Base-by-base conservation (phyloP, 2,797 vertebrate species). In the Gadopsis bispinosus region DNA sequence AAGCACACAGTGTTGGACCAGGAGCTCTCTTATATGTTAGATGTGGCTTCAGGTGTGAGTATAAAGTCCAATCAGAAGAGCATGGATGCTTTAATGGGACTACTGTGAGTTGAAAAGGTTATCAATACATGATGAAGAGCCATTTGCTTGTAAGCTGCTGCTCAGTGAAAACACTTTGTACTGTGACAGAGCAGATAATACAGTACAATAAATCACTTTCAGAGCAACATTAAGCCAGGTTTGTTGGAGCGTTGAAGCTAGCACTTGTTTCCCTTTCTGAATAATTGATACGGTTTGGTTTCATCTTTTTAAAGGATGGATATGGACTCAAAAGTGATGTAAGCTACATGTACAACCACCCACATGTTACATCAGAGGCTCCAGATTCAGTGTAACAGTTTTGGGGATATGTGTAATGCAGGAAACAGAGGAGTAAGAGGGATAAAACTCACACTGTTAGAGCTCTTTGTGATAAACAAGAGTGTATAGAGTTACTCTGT, bases 341-440 rank as follows among this genome's bases (percentile, higher is more conserved):
- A 75, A 81, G 86, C 79, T 73, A 35, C 63, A 83, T 39, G 79
- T 55, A 45, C 79, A 87, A 4, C 66, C 76, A 31, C 86, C 83
- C 84, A 90, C 83, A 66, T 78, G 58, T 76, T 80, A 81, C 80
- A 86, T 77, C 84, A 84, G 73, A 75, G 64, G 39, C 56, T 73
- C 10, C 60, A 67, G 45, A 79, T 60, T 86, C 22, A 65, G 48
- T 73, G 6, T 6, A 70, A 68, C 45, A 69, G 35, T 80, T 66
- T 54, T 76, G 58, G 70, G 69, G 50, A 37, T 3, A 33, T 33
- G 56, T 31, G 22, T 43, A 20, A 75, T 53, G 43, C 53, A 74
- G 50, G 54, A 69, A 71, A 45, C 37, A 58, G 31, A 69, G 74
- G 66, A 26, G n/a, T 4, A 45, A 64, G 33, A 71, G 17, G 29